Base-by-base conservation (phyloP, 2,888 invertebrate species). In the Amaurobius ferox region DNA sequence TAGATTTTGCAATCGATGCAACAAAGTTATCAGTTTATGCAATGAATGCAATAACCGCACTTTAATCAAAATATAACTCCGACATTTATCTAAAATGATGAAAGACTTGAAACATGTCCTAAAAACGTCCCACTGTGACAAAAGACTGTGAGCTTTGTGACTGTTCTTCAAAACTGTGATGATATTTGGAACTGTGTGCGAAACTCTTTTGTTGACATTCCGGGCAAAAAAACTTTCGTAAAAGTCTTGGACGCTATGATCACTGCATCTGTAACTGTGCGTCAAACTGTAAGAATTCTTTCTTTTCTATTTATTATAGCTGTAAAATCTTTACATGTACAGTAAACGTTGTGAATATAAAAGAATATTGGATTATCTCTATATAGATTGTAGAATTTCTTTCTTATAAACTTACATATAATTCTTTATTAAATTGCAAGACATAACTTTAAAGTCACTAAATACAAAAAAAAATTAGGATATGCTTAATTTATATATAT, bases 261-360 rank as follows among this genome's bases (percentile, higher is more conserved):
- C 2, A 23, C 55, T 55, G 55, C 55, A 55, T 23, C 55, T 55
- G 55, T 55, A 55, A 55, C 55, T 55, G 55, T 55, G 26, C 72
- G 61, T 32, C 72, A 72, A 77, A 77, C 67, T 77, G 77, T 77
- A 77, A 77, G 77, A 77, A 26, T 67, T n/a, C 35, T 68, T 64
- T 64, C 29, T 29, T 64, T 29, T 6, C 30, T 29, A 30, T 64
- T 64, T 64, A 29, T 64, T 64, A n/a, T n/a, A 64, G 23, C 23
- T 55, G 55, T 55, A 55, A 35, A 55, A 55, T 55, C 23, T 16
- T 55, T 23, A 23, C 2, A 19, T 64, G 64, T 64, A 64, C 29
- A 64, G 64, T 30, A 64, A 11, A 64, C n/a, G 32, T 62, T 29
- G 30, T 30, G 19, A 23, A 64, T 30, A 64, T 30, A 64, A 64